These are phyloP conservation scores for Epinotia brunnichana DNA, from an alignment of 2,888 invertebrate genomes.

Conservation along the genomic window DNA sequence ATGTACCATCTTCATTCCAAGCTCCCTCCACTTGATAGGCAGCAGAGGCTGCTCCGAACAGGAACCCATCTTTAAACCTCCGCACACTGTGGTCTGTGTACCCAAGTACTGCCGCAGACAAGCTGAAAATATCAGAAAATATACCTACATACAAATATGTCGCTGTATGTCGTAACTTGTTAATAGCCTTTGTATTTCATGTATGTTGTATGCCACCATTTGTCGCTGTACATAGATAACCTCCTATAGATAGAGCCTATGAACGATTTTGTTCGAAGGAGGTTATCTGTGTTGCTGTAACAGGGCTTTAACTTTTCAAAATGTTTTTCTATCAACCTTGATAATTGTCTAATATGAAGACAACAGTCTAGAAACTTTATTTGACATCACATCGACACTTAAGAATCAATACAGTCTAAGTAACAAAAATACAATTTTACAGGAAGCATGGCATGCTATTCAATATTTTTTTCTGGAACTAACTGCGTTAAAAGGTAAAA, in stretches of 20 bases:
- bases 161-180: background rate
- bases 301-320: conserved; percentile 2
- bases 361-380: too few relatives aligned
- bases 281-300: too few relatives aligned
- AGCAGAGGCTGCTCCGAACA: conserved; percentile 73
- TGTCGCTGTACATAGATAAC: too few relatives aligned
- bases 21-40: conserved; percentile 85
- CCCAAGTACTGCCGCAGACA: conserved; percentile 51
- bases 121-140: conserved; percentile 51
- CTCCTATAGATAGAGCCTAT: too few relatives aligned
- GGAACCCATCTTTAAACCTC: conserved; percentile 63
- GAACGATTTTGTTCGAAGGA: too few relatives aligned
- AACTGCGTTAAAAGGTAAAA: too few relatives aligned
- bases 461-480: too few relatives aligned
- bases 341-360: background rate
- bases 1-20: conserved; percentile 82
- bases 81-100: conserved; percentile 62
- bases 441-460: too few relatives aligned
- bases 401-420: too few relatives aligned
- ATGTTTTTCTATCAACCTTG: background rate
- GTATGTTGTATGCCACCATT: background rate
- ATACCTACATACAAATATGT: background rate
- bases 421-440: too few relatives aligned
- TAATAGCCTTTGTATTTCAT: background rate
- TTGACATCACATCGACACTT: too few relatives aligned